Evolutionary conservation across 2,888 invertebrate genomes (phyloP), one percentile per base, ranked within the genome.

Genomic region (Acleris literana): DNA sequence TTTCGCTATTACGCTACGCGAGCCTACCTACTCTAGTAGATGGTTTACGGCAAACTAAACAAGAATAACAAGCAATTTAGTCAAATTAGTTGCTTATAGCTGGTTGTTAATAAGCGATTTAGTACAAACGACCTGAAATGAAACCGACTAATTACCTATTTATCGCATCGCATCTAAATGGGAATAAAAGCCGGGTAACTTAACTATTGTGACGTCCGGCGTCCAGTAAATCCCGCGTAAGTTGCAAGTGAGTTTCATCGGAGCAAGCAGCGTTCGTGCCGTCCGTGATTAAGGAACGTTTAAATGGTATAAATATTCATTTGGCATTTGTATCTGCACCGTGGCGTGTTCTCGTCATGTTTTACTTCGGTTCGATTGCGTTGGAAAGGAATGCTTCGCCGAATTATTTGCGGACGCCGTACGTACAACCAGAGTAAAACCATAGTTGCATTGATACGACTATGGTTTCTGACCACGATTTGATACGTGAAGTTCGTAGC

Each of bases 291-390:
- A 89, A 82, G 77, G 86, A 88, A 80, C 89, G 88, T 88, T 90
- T 90, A 89, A 83, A 82, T 78, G 77, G 76, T 81, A 88, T 89
- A 80, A 85, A 89, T 90, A 89, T 89, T 90, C 86, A 89, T 88
- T 84, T 77, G 76, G 77, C 75, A 81, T 80, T 79, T 78, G 81
- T 80, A 75, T 78, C 76, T 84, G 58, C 54, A 13, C 60, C 65
- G 61, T 57, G 17, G 86, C 86, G 86, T 88, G 87, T 74, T 81
- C 76, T 72, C 75, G 76, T 73, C 75, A 75, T 79, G 81, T 85
- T 83, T 78, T 63, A 67, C 58, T 63, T 62, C 63, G 53, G 57
- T 63, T 49, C 48, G 48, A 58, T 52, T 33, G 49, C 18, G 18
- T 44, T 64, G 11, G 44, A 51, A 29, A 18, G 53, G 20, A 46